Evolutionary conservation across 1,140 invertebrate species (phyloP).

Genomic region (Drosophila kurseongensis): DNA sequence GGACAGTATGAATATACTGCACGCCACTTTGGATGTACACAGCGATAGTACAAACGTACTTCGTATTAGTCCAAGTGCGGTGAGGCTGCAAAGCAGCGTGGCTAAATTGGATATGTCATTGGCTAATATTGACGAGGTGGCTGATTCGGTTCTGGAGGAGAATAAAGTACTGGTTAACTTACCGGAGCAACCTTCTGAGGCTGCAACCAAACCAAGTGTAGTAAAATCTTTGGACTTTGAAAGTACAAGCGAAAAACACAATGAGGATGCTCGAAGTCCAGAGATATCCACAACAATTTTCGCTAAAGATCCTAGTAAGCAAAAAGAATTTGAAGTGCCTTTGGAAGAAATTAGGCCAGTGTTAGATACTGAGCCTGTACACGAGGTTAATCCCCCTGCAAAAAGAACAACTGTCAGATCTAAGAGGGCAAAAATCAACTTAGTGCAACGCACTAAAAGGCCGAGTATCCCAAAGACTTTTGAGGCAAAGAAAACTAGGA

Average conservation of each 20-base stretch:
- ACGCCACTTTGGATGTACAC: constrained; percentile 62
- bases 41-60: constrained; percentile 55
- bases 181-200: background rate
- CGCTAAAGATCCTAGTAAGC: background rate
- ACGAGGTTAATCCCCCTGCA: constrained; percentile 14
- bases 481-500: constrained; percentile 12
- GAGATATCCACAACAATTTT: background rate
- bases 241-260: background rate
- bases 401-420: constrained; percentile 30
- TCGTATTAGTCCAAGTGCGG: constrained; percentile 67
- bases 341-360: background rate
- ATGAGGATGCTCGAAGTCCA: background rate
- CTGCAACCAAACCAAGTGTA: background rate
- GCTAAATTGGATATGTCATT: background rate
- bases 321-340: background rate
- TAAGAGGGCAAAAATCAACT: constrained; percentile 72
- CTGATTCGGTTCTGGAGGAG: background rate
- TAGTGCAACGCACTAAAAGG: constrained; percentile 67
- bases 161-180: background rate
- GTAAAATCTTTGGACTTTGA: background rate
- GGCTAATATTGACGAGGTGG: background rate
- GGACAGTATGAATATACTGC: constrained; percentile 65
- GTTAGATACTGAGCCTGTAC: background rate
- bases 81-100: constrained; percentile 30
- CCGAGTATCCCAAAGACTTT: constrained; percentile 2